phyloP scores from a whole-genome alignment of 2,888 invertebrate species.

The Frankliniella intonsa region DNA sequence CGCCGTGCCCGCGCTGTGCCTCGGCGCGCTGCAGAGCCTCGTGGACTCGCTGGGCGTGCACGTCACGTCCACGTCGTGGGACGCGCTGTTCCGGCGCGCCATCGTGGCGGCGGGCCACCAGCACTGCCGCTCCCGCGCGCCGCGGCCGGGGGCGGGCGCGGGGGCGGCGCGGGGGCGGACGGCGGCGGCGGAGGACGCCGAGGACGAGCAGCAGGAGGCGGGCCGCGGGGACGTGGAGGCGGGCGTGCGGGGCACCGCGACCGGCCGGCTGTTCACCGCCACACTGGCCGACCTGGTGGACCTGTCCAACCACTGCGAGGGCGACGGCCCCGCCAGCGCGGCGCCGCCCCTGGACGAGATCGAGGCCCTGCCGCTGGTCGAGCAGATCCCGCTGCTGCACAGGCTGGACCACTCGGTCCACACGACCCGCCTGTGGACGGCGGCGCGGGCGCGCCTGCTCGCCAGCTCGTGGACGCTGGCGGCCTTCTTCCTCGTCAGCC shows the following conservation, averaged over 20 bases:
- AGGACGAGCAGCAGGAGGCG: neutral
- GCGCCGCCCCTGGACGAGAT: slow-evolving; percentile 67
- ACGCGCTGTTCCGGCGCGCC: slow-evolving; percentile 57
- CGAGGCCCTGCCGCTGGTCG: slow-evolving; percentile 62
- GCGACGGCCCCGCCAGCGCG: slow-evolving; percentile 59
- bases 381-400: slow-evolving; percentile 75
- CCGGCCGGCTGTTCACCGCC: slow-evolving; percentile 58
- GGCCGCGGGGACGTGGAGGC: slow-evolving; percentile 20
- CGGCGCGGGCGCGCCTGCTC: slow-evolving; percentile 64
- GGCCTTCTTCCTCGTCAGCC: slow-evolving; percentile 58
- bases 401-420: slow-evolving; percentile 59
- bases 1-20: slow-evolving; percentile 31
- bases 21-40: slow-evolving; percentile 60
- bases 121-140: slow-evolving; percentile 35
- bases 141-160: neutral
- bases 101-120: slow-evolving; percentile 50
- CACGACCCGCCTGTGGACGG: slow-evolving; percentile 71
- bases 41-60: slow-evolving; percentile 74
- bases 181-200: slow-evolving; percentile 39
- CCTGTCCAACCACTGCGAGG: slow-evolving; percentile 70
- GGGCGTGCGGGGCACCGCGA: slow-evolving; percentile 51
- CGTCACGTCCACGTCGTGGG: slow-evolving; percentile 76
- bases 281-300: slow-evolving; percentile 65
- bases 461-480: slow-evolving; percentile 72
- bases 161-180: neutral